A percentile compares a stretch with the other conserved stretches of the same genome.
Evolutionary conservation across 1,140 invertebrate species (phyloP).

Genomic region (Tetragonula clypearis): DNA sequence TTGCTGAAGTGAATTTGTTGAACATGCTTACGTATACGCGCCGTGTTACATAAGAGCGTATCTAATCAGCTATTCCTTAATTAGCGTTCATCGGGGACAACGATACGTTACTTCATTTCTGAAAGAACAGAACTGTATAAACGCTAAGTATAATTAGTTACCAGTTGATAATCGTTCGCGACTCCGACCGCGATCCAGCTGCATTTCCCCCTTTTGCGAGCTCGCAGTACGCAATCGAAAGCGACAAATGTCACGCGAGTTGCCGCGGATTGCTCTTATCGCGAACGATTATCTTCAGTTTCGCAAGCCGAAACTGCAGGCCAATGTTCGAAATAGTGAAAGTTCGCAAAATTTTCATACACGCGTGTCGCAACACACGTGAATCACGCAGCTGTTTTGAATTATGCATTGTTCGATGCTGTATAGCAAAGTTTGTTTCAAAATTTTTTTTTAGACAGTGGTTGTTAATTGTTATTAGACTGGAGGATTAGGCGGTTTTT

Average conservation of each 20-base stretch:
- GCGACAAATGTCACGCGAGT: constrained; percentile 42
- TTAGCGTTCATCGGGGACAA: constrained; percentile 8
- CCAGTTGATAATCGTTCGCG: constrained; percentile 6
- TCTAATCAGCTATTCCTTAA: constrained; percentile 25
- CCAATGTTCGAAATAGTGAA: constrained; percentile 32
- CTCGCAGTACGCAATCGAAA: constrained; percentile 29
- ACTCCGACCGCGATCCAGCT: background rate
- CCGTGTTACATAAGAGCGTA: background rate
- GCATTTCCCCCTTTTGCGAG: background rate
- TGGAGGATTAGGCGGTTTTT: too few species aligned
- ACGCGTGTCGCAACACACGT: background rate
- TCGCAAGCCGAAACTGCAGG: constrained; percentile 21
- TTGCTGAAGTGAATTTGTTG: background rate
- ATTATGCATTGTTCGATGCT: background rate
- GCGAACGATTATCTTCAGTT: constrained; percentile 36
- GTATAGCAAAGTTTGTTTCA: background rate
- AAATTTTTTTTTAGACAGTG: background rate
- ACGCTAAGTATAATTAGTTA: constrained; percentile 15
- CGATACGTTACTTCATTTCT: background rate
- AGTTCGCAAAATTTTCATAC: constrained; percentile 24
- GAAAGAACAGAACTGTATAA: background rate
- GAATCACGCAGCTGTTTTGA: background rate
- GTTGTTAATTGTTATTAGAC: background rate
- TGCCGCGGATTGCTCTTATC: constrained; percentile 26
- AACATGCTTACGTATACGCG: background rate